Conservation (phyloP, 37 sponge, comb jelly and placozoan species). For the Spongia lamella region DNA sequence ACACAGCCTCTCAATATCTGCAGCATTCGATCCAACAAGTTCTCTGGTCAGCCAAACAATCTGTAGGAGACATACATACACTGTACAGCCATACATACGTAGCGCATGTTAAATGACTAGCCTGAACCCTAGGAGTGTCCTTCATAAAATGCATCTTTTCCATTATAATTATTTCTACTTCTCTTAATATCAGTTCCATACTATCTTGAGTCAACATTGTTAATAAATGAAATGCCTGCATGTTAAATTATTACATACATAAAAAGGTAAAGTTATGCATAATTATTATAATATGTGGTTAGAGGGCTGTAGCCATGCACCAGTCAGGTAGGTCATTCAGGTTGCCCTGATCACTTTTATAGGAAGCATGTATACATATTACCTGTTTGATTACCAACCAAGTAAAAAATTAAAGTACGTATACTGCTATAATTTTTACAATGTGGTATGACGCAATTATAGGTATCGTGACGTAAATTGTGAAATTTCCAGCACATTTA, state of each 20-base stretch:
- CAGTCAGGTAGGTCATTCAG: too few relatives aligned
- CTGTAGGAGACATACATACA: conserved; percentile 26
- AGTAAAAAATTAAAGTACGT: too few relatives aligned
- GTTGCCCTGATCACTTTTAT: too few relatives aligned
- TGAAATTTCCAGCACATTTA: too few relatives aligned
- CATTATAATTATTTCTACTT: conserved; percentile 71
- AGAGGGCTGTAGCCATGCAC: too few relatives aligned
- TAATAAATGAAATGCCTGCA: conserved; percentile 73
- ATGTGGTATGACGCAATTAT: too few relatives aligned
- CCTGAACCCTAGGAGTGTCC: conserved; percentile 67
- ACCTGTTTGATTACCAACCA: too few relatives aligned
- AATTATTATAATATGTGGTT: background rate
- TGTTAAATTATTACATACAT: conserved; percentile 1
- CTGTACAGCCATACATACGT: background rate
- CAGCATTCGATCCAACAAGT: conserved; percentile 59
- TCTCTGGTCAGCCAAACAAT: conserved; percentile 81
- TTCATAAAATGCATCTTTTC: conserved; percentile 75
- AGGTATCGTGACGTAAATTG: too few relatives aligned
- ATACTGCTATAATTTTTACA: too few relatives aligned
- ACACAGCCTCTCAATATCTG: conserved; percentile 82
- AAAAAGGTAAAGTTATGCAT: background rate
- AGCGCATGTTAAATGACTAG: conserved; percentile 11
- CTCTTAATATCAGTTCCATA: conserved; percentile 49
- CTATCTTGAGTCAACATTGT: conserved; percentile 84
- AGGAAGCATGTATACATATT: too few relatives aligned